These are phyloP conservation scores for Nipponia nippon DNA, from an alignment of 2,113 vertebrate species.

Conservation along the genomic window DNA sequence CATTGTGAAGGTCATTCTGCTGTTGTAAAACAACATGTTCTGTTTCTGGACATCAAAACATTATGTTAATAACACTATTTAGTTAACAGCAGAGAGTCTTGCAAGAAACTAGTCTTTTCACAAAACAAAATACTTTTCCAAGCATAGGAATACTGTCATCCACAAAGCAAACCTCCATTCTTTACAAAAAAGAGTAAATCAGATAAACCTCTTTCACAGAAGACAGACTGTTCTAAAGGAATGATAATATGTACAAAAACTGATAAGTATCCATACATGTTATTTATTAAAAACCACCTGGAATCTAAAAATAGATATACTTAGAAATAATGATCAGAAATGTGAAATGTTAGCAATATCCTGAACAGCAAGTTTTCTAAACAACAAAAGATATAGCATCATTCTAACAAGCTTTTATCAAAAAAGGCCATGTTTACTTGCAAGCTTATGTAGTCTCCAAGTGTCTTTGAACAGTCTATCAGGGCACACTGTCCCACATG, in stretches of 20 bases:
- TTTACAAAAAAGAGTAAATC: not conserved
- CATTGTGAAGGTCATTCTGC: not conserved
- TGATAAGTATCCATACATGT: not conserved
- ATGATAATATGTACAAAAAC: not conserved
- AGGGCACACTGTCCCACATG: not conserved
- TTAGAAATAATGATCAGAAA: not conserved
- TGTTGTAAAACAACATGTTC: not conserved
- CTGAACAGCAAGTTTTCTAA: not conserved
- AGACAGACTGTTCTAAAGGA: not conserved
- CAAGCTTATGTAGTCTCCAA: not conserved
- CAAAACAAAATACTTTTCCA: not conserved
- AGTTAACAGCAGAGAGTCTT: not conserved
- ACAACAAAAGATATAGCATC: not conserved
- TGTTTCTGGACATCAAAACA: not conserved
- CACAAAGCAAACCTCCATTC: not conserved
- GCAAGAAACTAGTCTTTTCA: not conserved
- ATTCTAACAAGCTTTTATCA: not conserved
- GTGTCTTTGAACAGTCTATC: not conserved
- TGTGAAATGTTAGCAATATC: not conserved
- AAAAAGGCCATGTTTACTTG: not conserved
- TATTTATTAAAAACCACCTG: not conserved
- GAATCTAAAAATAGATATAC: not conserved
- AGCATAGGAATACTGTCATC: not conserved
- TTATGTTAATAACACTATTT: not conserved
- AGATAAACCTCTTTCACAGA: not conserved